Evolutionary conservation across 1,140 invertebrate genomes (phyloP), one percentile per base, ranked within the genome.

Genomic region (Drosophila oshimai): DNA sequence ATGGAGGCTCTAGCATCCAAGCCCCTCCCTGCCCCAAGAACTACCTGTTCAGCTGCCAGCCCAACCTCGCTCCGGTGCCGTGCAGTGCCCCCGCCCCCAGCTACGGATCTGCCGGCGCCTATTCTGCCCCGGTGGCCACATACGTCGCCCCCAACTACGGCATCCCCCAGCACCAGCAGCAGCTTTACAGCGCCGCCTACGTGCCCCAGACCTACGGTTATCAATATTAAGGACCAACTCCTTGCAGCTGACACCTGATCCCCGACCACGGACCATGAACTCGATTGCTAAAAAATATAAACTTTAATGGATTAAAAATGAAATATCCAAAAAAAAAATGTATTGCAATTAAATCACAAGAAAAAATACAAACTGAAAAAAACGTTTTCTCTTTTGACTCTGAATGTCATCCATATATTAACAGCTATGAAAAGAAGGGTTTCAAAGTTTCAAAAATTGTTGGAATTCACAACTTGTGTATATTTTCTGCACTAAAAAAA

Each of bases 31-130:
- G 86, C 76, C 86, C 86, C 57, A 89, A 86, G 69, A 89, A 89
- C 80, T 89, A 86, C 22, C 45, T 89, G 73, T 89, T 89, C 76
- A 89, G 86, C 80, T 89, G 86, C 72, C 86, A 89, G 65, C 86
- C 86, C 44, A 89, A 80, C 41, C 47, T 89, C 28, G 86, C 86
- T 18, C 86, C 86, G 54, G 86, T 89, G 15, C 86, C 86, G 4
- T 89, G 86, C 80, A 67, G 58, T 24, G 73, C 80, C 10, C 69
- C 80, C 29, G 60, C 84, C 13, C 47, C 71, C 12, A 62, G 73
- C 76, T 86, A 86, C 36, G 83, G 83, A 57, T 87, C 81, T 41
- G 67, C 83, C 34, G 83, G 83, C 18, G 83, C 83, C 45, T 88
- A 88, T 78, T 88, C 83, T 26, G 15, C 83, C 6, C 83, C 77